A percentile compares a stretch with the other conserved stretches of the same genome.
phyloP scores from a whole-genome alignment of 2,113 vertebrate genomes.

The Brachirus orientalis region DNA sequence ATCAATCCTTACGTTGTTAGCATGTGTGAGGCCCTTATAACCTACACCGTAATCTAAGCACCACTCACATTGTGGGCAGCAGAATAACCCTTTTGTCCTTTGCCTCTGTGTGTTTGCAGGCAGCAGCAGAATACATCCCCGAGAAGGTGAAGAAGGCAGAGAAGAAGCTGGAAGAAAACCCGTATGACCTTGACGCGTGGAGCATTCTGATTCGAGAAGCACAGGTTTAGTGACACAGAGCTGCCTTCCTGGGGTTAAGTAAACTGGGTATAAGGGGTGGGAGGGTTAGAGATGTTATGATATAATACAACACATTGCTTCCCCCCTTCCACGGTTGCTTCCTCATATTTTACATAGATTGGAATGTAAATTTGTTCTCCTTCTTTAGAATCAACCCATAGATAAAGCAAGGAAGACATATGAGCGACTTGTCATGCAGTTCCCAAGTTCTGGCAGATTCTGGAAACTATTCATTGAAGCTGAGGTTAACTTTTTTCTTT shows the following conservation, averaged over 20 bases:
- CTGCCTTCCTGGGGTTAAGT: conserved; percentile 91
- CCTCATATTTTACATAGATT: conserved; percentile 76
- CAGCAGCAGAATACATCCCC: conserved; percentile 94
- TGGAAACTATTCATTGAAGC: conserved; percentile 99
- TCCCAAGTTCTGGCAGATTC: conserved; percentile 99
- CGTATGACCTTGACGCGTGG: conserved; percentile 99
- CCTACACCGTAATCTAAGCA: too few relatives aligned
- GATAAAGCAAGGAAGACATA: conserved; percentile 99
- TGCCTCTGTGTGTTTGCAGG: conserved; percentile 76
- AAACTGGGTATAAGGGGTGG: conserved; percentile 48
- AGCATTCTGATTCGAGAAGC: conserved; percentile 99
- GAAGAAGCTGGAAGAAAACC: conserved; percentile 99
- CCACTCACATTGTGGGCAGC: background rate
- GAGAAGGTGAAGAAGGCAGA: conserved; percentile 99
- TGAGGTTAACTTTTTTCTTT: conserved; percentile 89
- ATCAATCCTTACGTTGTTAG: too few relatives aligned
- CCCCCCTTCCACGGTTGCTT: conserved; percentile 3
- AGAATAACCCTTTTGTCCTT: conserved; percentile 24
- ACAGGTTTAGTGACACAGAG: conserved; percentile 99
- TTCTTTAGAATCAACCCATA: conserved; percentile 99
- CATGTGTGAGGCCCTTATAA: rapidly evolving
- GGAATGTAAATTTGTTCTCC: conserved; percentile 92
- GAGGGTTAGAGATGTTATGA: conserved; percentile 20
- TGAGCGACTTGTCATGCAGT: conserved; percentile 99
- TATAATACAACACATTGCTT: conserved; percentile 30